A percentile compares a stretch with the other conserved stretches of the same genome.
phyloP scores from a whole-genome alignment of 2,797 vertebrate genomes.

The Rhodeus uyekii region DNA sequence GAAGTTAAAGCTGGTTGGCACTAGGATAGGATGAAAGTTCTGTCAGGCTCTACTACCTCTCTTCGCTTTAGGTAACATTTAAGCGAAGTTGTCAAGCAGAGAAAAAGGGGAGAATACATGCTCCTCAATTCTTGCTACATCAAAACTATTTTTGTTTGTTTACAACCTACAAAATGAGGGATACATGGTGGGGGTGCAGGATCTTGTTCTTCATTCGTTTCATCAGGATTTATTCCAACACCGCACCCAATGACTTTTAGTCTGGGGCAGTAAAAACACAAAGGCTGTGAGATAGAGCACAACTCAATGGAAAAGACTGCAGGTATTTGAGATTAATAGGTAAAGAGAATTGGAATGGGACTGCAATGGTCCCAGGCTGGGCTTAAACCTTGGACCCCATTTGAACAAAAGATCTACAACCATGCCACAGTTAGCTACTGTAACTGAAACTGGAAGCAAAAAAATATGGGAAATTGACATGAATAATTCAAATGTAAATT shows the following conservation, averaged over 20 bases:
- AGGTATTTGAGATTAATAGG: not conserved
- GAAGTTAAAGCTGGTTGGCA: conserved; percentile 13
- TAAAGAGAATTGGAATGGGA: not conserved
- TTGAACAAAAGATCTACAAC: not conserved
- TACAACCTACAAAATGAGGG: not conserved
- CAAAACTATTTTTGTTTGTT: not conserved
- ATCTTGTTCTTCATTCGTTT: not conserved
- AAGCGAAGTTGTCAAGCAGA: not conserved
- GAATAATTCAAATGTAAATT: not conserved
- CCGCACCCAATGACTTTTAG: not conserved
- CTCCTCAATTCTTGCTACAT: not conserved
- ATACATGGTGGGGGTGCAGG: not conserved
- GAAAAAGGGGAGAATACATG: not conserved
- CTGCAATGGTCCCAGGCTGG: not conserved
- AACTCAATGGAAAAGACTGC: not conserved
- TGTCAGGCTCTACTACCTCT: not conserved
- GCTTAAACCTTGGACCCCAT: not conserved
- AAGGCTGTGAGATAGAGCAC: not conserved
- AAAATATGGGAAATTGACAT: not conserved
- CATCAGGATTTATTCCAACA: not conserved
- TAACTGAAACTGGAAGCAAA: not conserved
- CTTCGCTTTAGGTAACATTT: not conserved
- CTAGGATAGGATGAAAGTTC: conserved; percentile 6
- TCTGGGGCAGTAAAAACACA: not conserved
- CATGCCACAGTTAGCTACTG: too few relatives aligned